Conservation (phyloP, 2,888 invertebrate species). For the Copidosoma aretas region DNA sequence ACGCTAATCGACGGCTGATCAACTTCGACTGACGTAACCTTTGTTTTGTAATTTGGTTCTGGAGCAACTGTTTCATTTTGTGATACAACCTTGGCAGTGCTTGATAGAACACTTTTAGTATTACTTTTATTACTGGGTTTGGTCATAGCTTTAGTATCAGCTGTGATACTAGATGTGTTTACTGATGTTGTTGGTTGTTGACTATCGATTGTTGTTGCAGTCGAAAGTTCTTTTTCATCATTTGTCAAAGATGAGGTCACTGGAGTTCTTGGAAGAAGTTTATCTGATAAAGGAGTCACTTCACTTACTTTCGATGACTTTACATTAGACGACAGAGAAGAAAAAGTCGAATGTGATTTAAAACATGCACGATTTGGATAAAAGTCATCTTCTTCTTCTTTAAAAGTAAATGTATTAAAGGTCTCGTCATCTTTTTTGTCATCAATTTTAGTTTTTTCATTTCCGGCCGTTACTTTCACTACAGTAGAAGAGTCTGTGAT, state of each 20-base stretch:
- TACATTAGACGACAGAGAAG: conserved; percentile 1
- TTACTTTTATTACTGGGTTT: conserved; percentile 51
- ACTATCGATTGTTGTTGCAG: conserved; percentile 42
- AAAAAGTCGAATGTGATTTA: conserved; percentile 39
- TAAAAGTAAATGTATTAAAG: conserved; percentile 42
- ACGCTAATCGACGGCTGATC: conserved; percentile 2
- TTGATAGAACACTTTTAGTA: conserved; percentile 42
- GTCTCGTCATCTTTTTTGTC: conserved; percentile 43
- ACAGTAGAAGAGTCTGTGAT: conserved; percentile 8
- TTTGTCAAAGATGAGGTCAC: conserved; percentile 11
- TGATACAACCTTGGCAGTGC: background rate
- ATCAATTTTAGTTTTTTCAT: conserved; percentile 21
- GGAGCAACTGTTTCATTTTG: conserved; percentile 16
- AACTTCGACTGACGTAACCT: background rate
- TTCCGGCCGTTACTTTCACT: conserved; percentile 4
- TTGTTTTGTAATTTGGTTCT: conserved; percentile 11
- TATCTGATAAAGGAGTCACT: conserved; percentile 41
- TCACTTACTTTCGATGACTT: conserved; percentile 20
- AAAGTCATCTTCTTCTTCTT: conserved; percentile 44
- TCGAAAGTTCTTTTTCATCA: conserved; percentile 35
- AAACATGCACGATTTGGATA: conserved; percentile 54
- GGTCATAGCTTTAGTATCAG: conserved; percentile 56
- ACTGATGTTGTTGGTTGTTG: conserved; percentile 46
- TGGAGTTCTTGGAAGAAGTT: conserved; percentile 31
- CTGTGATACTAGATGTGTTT: conserved; percentile 52